Evolutionary conservation across 2,113 vertebrate genomes (phyloP), one percentile per base, ranked within the genome.

Genomic region (Lepisosteus osseus): DNA sequence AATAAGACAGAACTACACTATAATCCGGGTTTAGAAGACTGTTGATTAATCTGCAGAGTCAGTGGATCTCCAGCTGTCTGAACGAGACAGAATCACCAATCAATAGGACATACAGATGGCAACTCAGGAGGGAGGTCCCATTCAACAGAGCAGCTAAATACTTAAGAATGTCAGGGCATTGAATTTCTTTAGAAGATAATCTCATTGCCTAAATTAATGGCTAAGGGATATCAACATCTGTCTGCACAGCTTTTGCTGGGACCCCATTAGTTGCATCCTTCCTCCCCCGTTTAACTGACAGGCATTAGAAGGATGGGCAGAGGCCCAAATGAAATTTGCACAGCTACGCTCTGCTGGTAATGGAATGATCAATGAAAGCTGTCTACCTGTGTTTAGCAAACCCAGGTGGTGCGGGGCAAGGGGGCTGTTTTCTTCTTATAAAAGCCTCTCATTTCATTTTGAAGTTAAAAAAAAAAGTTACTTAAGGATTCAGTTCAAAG

Each of bases 141-240:
- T 43, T 65, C 62, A 65, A 11, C n/a, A 65, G 62, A 65, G 62
- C n/a, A n/a, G 62, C 62, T 43, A 65, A 40, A 65, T 13, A 65
- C 62, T 64, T 64, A 29, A 15, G 62, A 41, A 64, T 64, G 62
- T 64, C 62, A 64, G 62, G 41, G 62, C 62, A 42, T 9, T 64
- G 62, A 40, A 64, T 64, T 42, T 64, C 62, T 64, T 29, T 40
- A 64, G n/a, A 64, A 64, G 13, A 3, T 64, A 15, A 64, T 40
- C 62, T 64, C 62, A 29, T 64, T 64, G 17, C 62, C 62, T 64
- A 64, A 64, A 64, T 64, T 29, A 64, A 15, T 64, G 62, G 62
- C 62, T 64, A 12, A 29, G 41, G 41, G 62, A 64, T 9, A 29
- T 15, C 62, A 40, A 64, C 62, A 64, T 64, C 62, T 64, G 62